These are phyloP conservation scores for Panagrolaimus sp. DNA, from an alignment of 1,140 invertebrate species.

Conservation along the genomic window DNA sequence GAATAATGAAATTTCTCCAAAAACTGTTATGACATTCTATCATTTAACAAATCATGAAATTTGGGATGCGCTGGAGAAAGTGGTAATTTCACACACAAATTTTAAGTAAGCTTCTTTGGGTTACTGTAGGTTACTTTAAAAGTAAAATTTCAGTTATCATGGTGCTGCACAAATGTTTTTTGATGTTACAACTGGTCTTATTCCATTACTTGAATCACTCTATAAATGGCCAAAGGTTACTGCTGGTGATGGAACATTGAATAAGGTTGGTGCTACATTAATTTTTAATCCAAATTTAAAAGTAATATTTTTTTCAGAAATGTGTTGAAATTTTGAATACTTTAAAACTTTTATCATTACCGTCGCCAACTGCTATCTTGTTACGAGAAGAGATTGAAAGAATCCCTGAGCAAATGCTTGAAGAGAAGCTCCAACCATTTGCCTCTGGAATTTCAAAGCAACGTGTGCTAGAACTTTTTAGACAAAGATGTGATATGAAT, in stretches of 20 bases:
- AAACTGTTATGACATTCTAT: slow-evolving; percentile 33
- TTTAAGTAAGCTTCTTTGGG: slow-evolving; percentile 26
- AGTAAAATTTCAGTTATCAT: slow-evolving; percentile 20
- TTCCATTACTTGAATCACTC: slow-evolving; percentile 30
- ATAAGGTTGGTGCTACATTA: slow-evolving; percentile 9
- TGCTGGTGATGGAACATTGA: slow-evolving; percentile 25
- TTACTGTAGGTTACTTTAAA: neutral
- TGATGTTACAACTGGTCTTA: slow-evolving; percentile 30
- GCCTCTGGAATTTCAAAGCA: slow-evolving; percentile 25
- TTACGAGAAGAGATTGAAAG: slow-evolving; percentile 37
- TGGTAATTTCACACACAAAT: slow-evolving; percentile 25
- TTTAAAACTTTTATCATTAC: slow-evolving; percentile 31
- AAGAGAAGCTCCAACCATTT: slow-evolving; percentile 35
- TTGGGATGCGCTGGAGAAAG: slow-evolving; percentile 24
- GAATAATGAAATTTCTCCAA: slow-evolving; percentile 28
- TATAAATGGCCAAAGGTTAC: slow-evolving; percentile 21
- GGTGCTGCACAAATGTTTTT: slow-evolving; percentile 39
- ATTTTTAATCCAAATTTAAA: neutral
- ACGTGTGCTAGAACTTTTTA: slow-evolving; percentile 26
- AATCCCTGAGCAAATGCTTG: slow-evolving; percentile 37
- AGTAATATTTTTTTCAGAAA: slow-evolving; percentile 31
- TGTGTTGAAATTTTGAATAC: slow-evolving; percentile 34
- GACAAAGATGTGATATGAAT: slow-evolving; percentile 41
- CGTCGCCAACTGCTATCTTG: slow-evolving; percentile 36
- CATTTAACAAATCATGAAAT: slow-evolving; percentile 39